A percentile compares a stretch with the other conserved stretches of the same genome.
Evolutionary conservation across 1,140 invertebrate species (phyloP).

Genomic region (Coptotermes formosanus): DNA sequence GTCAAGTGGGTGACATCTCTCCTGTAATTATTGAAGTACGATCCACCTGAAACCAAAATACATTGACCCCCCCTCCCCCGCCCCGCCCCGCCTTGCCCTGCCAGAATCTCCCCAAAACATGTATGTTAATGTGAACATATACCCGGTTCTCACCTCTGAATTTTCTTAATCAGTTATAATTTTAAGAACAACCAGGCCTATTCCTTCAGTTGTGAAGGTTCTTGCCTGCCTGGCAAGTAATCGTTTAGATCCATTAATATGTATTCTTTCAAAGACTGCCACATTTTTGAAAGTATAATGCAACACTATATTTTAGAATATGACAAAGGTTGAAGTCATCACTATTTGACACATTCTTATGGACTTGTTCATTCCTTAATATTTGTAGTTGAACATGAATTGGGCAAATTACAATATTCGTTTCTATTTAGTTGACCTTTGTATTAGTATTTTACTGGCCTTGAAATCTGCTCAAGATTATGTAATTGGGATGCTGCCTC

Average conservation of each 20-base stretch:
- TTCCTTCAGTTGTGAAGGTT: not conserved
- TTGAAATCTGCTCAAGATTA: conserved; percentile 16
- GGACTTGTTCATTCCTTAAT: conserved; percentile 1
- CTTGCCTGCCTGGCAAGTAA: not conserved
- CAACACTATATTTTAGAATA: not conserved
- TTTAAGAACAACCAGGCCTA: conserved; percentile 5
- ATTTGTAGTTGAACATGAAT: conserved; percentile 2
- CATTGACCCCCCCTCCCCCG: not conserved
- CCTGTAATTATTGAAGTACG: not conserved
- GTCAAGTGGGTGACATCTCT: not conserved
- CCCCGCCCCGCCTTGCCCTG: too few relatives aligned
- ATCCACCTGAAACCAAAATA: not conserved
- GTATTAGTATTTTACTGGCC: not conserved
- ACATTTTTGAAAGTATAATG: not conserved
- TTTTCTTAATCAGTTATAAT: conserved; percentile 8
- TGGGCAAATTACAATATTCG: not conserved
- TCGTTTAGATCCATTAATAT: not conserved
- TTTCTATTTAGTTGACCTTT: not conserved
- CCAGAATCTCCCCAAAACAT: not conserved
- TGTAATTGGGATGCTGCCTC: conserved; percentile 4
- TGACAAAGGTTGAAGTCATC: not conserved
- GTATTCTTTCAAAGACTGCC: conserved; percentile 15
- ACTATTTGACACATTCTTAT: not conserved
- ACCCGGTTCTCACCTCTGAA: not conserved
- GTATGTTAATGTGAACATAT: not conserved